Base-by-base conservation (phyloP, 2,797 vertebrate species). In the Discoglossus pictus region DNA sequence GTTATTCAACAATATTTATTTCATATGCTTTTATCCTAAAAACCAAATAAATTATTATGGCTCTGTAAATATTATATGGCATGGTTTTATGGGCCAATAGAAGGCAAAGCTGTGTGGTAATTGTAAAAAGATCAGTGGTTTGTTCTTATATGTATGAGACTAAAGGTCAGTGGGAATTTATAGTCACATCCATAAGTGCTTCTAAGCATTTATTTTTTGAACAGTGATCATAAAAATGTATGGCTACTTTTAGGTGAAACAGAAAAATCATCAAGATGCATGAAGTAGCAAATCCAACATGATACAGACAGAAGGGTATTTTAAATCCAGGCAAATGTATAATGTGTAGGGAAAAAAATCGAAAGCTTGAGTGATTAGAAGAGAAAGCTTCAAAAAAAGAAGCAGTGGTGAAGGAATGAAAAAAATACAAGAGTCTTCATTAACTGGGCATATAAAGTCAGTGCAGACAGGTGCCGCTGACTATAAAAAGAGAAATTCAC, bases 401-500 rank as follows among this genome's bases (percentile, higher is more conserved):
- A n/a, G 40, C 34, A 54, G 18, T 13, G 18, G 36, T 34, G 18
- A 40, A 63, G n/a, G 35, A 8, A 70, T 47, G 36, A 42, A 47
- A 54, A 38, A 31, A 52, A 54, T 61, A 51, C 55, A 60, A 12
- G 56, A 64, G 44, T 42, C 67, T 56, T 62, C 67, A 56, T 70
- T 70, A 70, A 70, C 36, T 62, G 31, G 51, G 51, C 68, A 70
- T 70, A 42, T 58, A 59, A 70, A 70, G 60, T 51, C 68, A 51
- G 9, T 58, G 36, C 43, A 70, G 68, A 70, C 68, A 70, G 68
- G 68, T 70, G 68, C 68, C 60, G 38, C 24, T 56, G 52, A 58
- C 68, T 70, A 63, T 70, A 70, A 70, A 70, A 63, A 56, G 60
- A 61, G 43, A 63, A 70, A 56, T 70, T 63, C 53, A 55, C 68